A percentile compares a stretch with the other conserved stretches of the same genome.
Evolutionary conservation across 1,140 invertebrate species (phyloP).

Genomic region (Plutomurus gul): DNA sequence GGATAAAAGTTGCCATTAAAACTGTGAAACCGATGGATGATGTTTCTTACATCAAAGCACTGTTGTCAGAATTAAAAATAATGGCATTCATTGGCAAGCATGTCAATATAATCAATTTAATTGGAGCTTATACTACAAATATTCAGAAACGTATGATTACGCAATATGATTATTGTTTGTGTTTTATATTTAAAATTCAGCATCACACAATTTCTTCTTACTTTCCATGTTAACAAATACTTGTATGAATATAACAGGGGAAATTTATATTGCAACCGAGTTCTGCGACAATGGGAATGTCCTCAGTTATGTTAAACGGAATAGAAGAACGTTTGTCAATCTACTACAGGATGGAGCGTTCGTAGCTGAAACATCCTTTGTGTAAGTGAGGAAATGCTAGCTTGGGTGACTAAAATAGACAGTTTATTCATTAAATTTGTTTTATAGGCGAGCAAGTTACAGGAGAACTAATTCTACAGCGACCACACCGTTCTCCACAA

Average conservation of each 20-base stretch:
- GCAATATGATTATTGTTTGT: no score
- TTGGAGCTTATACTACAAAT: constrained; percentile 41
- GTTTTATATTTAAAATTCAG: no score
- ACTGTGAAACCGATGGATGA: constrained; percentile 36
- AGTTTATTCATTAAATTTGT: not conserved
- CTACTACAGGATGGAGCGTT: not conserved
- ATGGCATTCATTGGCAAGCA: constrained; percentile 42
- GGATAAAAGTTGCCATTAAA: constrained; percentile 32
- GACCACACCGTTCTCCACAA: not conserved
- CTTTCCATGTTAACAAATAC: no score
- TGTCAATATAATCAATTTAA: constrained; percentile 40
- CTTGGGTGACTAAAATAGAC: not conserved
- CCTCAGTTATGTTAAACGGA: not conserved
- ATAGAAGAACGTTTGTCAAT: constrained; percentile 7
- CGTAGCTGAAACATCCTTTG: not conserved
- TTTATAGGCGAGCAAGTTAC: not conserved
- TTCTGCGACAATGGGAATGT: constrained; percentile 42
- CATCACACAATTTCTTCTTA: no score
- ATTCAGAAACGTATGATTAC: constrained; percentile 31
- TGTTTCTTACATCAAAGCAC: constrained; percentile 28
- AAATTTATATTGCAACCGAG: constrained; percentile 45
- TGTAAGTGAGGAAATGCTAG: not conserved
- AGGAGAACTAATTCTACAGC: not conserved
- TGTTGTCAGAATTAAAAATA: constrained; percentile 40
- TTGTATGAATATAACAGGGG: not conserved